Percentiles rank a stretch among this genome's conserved stretches.
Conservation (phyloP, 2,888 invertebrate species). For the Junonia oenone region DNA sequence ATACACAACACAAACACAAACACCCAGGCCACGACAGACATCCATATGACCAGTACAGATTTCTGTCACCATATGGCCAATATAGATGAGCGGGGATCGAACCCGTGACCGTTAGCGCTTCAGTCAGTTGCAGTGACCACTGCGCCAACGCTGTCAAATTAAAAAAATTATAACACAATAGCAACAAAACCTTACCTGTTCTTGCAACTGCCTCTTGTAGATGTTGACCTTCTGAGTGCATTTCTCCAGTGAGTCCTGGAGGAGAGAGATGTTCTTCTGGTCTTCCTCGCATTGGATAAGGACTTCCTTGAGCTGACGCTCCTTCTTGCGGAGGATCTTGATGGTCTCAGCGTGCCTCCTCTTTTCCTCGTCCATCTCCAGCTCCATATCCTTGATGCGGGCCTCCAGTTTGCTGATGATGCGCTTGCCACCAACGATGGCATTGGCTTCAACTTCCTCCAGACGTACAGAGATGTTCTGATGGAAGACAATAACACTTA, state of each 20-base stretch:
- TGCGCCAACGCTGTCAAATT: too few relatives aligned
- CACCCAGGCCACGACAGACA: too few relatives aligned
- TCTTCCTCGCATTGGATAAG: slow-evolving; percentile 97
- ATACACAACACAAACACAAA: too few relatives aligned
- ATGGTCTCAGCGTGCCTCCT: slow-evolving; percentile 98
- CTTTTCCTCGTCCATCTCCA: slow-evolving; percentile 97
- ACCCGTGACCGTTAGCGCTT: too few relatives aligned
- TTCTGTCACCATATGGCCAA: too few relatives aligned
- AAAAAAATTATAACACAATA: too few relatives aligned
- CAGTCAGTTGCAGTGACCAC: too few relatives aligned
- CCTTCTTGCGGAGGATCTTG: slow-evolving; percentile 98
- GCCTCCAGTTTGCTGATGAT: slow-evolving; percentile 99
- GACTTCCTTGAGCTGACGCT: slow-evolving; percentile 96
- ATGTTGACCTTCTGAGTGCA: slow-evolving; percentile 91
- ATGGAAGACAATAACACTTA: slow-evolving; percentile 21
- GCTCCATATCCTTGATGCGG: slow-evolving; percentile 94
- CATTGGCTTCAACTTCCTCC: slow-evolving; percentile 98
- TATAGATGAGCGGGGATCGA: too few relatives aligned
- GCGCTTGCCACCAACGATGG: slow-evolving; percentile 96
- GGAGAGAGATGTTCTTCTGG: slow-evolving; percentile 94
- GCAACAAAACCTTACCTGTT: slow-evolving; percentile 92
- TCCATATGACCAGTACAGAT: too few relatives aligned
- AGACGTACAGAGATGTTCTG: slow-evolving; percentile 93
- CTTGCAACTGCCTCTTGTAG: slow-evolving; percentile 97
- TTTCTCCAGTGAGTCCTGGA: slow-evolving; percentile 95